Evolutionary conservation across 2,888 invertebrate genomes (phyloP).

Genomic region (Yponomeuta plumbellus): DNA sequence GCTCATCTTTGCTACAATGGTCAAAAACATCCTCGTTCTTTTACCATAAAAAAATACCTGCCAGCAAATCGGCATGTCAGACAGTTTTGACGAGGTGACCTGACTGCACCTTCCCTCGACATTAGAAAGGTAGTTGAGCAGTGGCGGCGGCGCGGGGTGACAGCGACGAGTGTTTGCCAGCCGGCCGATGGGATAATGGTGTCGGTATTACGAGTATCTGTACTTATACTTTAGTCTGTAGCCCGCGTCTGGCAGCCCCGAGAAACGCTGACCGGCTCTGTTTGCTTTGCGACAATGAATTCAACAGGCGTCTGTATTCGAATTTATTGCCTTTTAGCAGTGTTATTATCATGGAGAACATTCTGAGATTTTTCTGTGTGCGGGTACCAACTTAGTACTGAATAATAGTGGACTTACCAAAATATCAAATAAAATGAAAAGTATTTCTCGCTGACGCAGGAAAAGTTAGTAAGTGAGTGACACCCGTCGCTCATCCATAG

Average conservation of each 20-base stretch:
- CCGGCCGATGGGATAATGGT: constrained; percentile 62
- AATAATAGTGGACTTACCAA: too few species aligned
- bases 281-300: constrained; percentile 51
- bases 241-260: constrained; percentile 31
- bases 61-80: background rate
- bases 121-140: background rate
- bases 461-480: too few species aligned
- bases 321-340: background rate
- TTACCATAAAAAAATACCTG: background rate
- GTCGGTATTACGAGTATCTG: constrained; percentile 18
- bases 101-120: background rate
- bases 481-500: too few species aligned
- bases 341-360: background rate
- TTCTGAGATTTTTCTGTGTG: too few species aligned
- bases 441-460: too few species aligned
- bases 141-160: constrained; percentile 28
- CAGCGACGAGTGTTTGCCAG: constrained; percentile 49
- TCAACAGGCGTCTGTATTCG: background rate
- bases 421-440: too few species aligned
- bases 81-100: background rate
- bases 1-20: too few species aligned
- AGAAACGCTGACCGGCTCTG: constrained; percentile 10
- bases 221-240: background rate
- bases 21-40: too few species aligned
- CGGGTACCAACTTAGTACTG: too few species aligned